phyloP scores from a whole-genome alignment of 1,140 invertebrate species.

The Orussus abietinus region DNA sequence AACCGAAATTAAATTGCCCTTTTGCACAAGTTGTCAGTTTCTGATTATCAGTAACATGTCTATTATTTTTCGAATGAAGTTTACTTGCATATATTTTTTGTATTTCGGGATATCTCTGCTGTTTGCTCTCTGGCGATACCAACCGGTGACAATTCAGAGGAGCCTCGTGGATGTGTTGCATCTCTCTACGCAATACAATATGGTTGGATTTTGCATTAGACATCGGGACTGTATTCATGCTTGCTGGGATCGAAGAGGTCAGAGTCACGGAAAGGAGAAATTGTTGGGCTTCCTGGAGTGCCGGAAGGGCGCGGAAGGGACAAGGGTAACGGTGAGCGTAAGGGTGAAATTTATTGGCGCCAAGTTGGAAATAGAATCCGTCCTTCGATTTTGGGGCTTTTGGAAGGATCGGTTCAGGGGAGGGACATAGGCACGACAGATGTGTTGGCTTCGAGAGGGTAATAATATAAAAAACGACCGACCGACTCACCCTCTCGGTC shows the following conservation, averaged over 20 bases:
- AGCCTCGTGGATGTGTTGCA: not conserved
- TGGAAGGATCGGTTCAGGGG: not conserved
- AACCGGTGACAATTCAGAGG: not conserved
- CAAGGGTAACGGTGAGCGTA: not conserved
- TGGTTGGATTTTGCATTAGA: not conserved
- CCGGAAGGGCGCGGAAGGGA: not conserved
- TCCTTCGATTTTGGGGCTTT: not conserved
- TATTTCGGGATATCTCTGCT: too few relatives aligned
- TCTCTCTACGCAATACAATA: not conserved
- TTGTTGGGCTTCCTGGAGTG: not conserved
- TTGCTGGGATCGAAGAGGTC: not conserved
- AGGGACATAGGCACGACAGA: not conserved
- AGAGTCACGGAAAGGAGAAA: not conserved
- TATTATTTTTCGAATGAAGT: too few relatives aligned
- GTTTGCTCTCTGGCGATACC: too few relatives aligned
- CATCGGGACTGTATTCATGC: not conserved
- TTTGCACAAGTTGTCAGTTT: too few relatives aligned
- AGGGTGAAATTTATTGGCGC: not conserved
- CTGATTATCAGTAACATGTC: too few relatives aligned
- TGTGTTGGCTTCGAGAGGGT: not conserved
- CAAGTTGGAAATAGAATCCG: not conserved
- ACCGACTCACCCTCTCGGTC: not conserved
- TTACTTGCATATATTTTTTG: too few relatives aligned
- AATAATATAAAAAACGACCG: not conserved
- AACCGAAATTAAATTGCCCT: too few relatives aligned